phyloP scores from a whole-genome alignment of 1,140 invertebrate genomes.

The Trichogramma pretiosum region DNA sequence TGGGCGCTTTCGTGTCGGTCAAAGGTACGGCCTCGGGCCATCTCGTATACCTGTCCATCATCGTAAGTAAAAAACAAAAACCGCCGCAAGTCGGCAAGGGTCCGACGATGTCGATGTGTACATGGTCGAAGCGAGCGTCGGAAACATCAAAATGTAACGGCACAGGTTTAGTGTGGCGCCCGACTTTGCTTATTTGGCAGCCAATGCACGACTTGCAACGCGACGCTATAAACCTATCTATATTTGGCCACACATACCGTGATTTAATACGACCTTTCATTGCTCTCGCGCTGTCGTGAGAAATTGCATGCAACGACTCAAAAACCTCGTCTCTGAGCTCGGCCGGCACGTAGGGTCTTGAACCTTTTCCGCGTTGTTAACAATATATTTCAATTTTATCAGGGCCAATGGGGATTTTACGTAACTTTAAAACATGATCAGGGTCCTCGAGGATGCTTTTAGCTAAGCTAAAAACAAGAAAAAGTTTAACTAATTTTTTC shows the following conservation, averaged over 20 bases:
- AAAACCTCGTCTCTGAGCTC: neutral
- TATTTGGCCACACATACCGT: neutral
- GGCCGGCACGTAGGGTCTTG: neutral
- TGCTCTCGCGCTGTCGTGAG: neutral
- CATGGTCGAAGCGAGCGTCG: neutral
- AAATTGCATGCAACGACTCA: neutral
- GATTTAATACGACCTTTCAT: too few species aligned
- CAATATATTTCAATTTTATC: neutral
- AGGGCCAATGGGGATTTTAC: neutral
- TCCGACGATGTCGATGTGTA: too few species aligned
- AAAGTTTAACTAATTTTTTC: too few species aligned
- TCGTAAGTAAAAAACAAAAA: neutral
- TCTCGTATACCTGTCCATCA: too few species aligned
- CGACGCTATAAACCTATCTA: neutral
- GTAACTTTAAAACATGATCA: neutral
- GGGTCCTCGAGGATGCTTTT: neutral
- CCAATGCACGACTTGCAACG: neutral
- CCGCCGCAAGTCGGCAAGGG: neutral
- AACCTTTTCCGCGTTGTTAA: neutral
- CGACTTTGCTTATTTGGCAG: neutral
- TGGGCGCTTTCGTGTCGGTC: conserved; percentile 24
- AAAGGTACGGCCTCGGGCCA: too few species aligned
- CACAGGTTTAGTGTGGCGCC: too few species aligned
- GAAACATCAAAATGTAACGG: neutral
- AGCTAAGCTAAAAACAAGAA: too few species aligned